These are phyloP conservation scores for Carollia perspicillata DNA, from an alignment of 2,113 vertebrate genomes.

Conservation along the genomic window DNA sequence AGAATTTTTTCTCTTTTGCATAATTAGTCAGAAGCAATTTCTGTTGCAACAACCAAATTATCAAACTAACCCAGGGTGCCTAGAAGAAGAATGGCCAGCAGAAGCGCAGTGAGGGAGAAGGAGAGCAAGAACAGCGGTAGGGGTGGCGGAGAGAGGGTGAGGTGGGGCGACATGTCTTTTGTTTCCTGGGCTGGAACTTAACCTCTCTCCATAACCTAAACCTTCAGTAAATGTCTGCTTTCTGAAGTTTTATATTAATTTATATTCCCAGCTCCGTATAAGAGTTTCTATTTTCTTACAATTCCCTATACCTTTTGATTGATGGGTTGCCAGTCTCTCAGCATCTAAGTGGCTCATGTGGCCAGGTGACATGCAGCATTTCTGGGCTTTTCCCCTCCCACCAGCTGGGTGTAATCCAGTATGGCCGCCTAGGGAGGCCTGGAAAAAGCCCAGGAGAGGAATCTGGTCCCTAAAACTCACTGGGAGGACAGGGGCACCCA, in stretches of 20 bases:
- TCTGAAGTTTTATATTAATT: neutral
- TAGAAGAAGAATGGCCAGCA: neutral
- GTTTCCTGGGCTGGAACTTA: neutral
- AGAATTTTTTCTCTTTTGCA: neutral
- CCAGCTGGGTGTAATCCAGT: neutral
- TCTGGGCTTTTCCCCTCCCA: neutral
- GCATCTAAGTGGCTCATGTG: neutral
- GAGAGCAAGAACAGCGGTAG: neutral
- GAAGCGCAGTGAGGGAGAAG: neutral
- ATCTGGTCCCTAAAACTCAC: neutral
- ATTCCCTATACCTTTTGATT: neutral
- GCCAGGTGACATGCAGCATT: neutral
- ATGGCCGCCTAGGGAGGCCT: neutral
- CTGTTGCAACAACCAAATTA: neutral
- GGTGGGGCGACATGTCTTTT: neutral
- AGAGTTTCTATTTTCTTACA: neutral
- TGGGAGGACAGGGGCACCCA: neutral
- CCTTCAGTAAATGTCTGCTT: neutral
- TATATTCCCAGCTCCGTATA: neutral
- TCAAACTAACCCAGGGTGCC: neutral
- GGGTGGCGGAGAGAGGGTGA: neutral
- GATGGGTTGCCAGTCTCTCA: neutral
- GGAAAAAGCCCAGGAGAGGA: neutral
- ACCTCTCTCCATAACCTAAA: neutral
- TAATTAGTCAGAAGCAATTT: neutral